A percentile compares a stretch with the other conserved stretches of the same genome.
These are phyloP conservation scores for Synergus umbraculus DNA, from an alignment of 2,888 invertebrate species.

Conservation along the genomic window DNA sequence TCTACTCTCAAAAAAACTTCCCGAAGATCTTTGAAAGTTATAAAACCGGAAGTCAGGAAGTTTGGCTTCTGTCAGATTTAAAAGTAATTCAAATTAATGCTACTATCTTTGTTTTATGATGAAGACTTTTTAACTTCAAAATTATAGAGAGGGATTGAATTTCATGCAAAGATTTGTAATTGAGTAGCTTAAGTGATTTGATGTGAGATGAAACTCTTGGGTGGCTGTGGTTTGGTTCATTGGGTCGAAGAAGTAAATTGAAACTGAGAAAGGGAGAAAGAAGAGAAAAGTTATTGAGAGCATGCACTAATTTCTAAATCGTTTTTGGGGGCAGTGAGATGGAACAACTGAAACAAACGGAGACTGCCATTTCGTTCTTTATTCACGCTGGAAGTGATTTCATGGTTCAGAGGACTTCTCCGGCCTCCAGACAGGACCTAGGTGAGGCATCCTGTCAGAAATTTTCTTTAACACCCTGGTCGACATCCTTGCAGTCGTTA, in stretches of 20 bases:
- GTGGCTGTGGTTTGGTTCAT: conserved; percentile 1
- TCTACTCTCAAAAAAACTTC: neutral
- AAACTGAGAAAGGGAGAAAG: conserved; percentile 41
- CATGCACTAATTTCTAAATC: conserved; percentile 19
- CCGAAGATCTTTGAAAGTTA: neutral
- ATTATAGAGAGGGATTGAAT: neutral
- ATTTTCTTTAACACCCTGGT: conserved; percentile 48
- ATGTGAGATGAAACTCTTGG: neutral
- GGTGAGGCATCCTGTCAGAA: conserved; percentile 73
- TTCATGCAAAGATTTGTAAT: conserved; percentile 21
- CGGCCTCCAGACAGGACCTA: conserved; percentile 72
- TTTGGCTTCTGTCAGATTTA: too few species aligned
- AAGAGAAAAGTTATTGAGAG: conserved; percentile 6
- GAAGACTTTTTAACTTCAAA: too few species aligned
- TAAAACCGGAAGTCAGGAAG: neutral
- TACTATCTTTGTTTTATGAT: too few species aligned
- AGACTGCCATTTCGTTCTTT: conserved; percentile 56
- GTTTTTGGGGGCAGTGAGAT: conserved; percentile 57
- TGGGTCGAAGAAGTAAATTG: conserved; percentile 32
- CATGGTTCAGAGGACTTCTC: conserved; percentile 70
- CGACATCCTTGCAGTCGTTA: conserved; percentile 49
- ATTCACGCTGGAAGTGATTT: conserved; percentile 74
- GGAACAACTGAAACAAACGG: conserved; percentile 61
- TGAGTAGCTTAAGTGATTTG: conserved; percentile 17
- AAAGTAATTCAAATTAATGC: too few species aligned